Percentiles rank a stretch among this genome's conserved stretches.
These are phyloP conservation scores for Oligia strigilis DNA, from an alignment of 2,888 invertebrate genomes.

Conservation along the genomic window DNA sequence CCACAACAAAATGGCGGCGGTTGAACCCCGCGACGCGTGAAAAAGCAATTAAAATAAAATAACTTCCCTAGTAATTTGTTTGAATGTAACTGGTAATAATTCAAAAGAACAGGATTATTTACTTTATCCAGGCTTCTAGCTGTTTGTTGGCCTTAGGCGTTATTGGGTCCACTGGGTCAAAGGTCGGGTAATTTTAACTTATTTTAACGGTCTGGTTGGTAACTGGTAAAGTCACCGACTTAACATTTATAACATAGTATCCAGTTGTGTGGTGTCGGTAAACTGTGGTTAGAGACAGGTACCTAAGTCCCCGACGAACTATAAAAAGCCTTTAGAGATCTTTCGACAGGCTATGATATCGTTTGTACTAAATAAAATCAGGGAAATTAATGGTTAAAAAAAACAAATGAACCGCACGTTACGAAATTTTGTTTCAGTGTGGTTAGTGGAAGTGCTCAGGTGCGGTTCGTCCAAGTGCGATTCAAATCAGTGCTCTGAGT, in stretches of 20 bases:
- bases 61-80: conserved; percentile 54
- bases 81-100: conserved; percentile 48
- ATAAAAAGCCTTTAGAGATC: neutral
- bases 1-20: conserved; percentile 54
- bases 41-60: conserved; percentile 69
- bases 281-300: neutral
- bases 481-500: too few relatives aligned
- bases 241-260: too few relatives aligned
- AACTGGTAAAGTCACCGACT: neutral
- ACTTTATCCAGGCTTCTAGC: conserved; percentile 18
- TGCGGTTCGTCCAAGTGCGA: too few relatives aligned
- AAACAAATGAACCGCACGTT: too few relatives aligned
- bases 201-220: neutral
- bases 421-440: too few relatives aligned
- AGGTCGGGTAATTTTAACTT: conserved; percentile 11
- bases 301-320: neutral
- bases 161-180: conserved; percentile 23
- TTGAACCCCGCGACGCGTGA: conserved; percentile 50
- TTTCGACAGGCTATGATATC: too few relatives aligned
- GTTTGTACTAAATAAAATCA: too few relatives aligned
- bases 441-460: too few relatives aligned
- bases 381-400: too few relatives aligned
- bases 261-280: neutral
- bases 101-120: conserved; percentile 52
- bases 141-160: conserved; percentile 34